A percentile compares a stretch with the other conserved stretches of the same genome.
Conservation (phyloP, 2,888 invertebrate species). For the Drosophila paracracens region DNA sequence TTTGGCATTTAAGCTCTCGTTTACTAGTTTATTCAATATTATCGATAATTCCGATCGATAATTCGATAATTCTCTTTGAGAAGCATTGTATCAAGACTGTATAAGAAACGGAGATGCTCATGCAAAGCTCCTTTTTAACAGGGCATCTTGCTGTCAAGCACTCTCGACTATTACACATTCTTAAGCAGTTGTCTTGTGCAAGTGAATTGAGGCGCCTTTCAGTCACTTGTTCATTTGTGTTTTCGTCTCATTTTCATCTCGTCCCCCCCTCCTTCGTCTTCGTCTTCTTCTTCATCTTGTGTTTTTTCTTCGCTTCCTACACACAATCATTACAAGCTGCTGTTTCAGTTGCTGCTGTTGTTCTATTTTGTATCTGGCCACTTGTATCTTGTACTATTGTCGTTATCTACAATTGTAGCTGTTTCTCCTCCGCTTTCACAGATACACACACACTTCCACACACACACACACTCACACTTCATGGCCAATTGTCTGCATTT, state of each 20-base stretch:
- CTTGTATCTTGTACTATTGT: slow-evolving; percentile 70
- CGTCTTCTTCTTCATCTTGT: slow-evolving; percentile 4
- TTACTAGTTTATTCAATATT: background rate
- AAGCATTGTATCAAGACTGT: too few relatives aligned
- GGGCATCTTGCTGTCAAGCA: slow-evolving; percentile 22
- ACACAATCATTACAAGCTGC: slow-evolving; percentile 57
- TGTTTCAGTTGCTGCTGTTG: slow-evolving; percentile 34
- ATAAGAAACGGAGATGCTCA: background rate
- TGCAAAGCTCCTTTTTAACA: background rate
- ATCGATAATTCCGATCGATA: too few relatives aligned
- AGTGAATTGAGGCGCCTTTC: slow-evolving; percentile 46
- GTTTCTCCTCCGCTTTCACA: slow-evolving; percentile 62
- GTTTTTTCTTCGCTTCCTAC: slow-evolving; percentile 41
- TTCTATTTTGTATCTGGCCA: slow-evolving; percentile 73
- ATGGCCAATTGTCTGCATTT: slow-evolving; percentile 72
- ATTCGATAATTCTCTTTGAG: background rate
- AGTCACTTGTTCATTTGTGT: slow-evolving; percentile 11
- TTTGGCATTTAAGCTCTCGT: background rate
- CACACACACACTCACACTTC: slow-evolving; percentile 35
- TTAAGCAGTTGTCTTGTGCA: slow-evolving; percentile 9
- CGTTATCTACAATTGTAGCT: slow-evolving; percentile 53
- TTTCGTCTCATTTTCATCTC: slow-evolving; percentile 17
- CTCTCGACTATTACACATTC: slow-evolving; percentile 11
- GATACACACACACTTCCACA: slow-evolving; percentile 23
- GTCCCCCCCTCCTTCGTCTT: slow-evolving; percentile 11